phyloP scores from a whole-genome alignment of 1,140 invertebrate species.

The Zophobas atratus region DNA sequence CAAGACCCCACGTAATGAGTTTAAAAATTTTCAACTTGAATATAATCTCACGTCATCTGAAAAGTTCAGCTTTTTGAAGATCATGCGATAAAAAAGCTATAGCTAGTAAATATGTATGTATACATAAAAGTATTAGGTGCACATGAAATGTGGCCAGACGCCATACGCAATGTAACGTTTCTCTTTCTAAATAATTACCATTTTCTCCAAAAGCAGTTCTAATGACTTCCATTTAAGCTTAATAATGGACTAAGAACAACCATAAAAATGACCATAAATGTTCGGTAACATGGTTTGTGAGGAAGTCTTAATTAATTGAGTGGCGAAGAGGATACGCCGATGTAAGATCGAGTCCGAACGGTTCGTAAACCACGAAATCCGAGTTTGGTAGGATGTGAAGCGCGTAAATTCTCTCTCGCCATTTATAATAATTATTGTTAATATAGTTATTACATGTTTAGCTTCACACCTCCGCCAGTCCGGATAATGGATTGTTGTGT shows the following conservation, averaged over 20 bases:
- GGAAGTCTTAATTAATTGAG: constrained; percentile 25
- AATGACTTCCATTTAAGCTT: neutral
- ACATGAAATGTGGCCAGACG: too few species aligned
- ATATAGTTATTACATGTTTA: constrained; percentile 34
- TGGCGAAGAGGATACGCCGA: neutral
- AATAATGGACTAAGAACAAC: constrained; percentile 19
- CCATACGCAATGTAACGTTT: too few species aligned
- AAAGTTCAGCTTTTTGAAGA: neutral
- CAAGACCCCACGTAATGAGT: constrained; percentile 16
- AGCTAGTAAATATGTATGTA: too few species aligned
- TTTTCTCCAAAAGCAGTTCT: neutral
- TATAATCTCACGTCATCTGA: constrained; percentile 31
- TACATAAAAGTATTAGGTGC: too few species aligned
- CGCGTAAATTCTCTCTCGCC: constrained; percentile 7
- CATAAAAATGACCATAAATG: constrained; percentile 21
- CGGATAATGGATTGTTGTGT: constrained; percentile 46
- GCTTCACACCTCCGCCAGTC: constrained; percentile 33
- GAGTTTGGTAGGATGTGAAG: neutral
- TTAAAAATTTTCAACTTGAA: constrained; percentile 19
- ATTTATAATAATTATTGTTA: constrained; percentile 42
- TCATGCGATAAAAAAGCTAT: too few species aligned
- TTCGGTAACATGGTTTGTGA: constrained; percentile 9
- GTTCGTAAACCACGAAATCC: neutral
- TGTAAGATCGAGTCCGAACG: neutral
- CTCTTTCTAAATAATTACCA: too few species aligned